phyloP scores from a whole-genome alignment of 2,797 vertebrate species.

The Eleutherodactylus coqui region DNA sequence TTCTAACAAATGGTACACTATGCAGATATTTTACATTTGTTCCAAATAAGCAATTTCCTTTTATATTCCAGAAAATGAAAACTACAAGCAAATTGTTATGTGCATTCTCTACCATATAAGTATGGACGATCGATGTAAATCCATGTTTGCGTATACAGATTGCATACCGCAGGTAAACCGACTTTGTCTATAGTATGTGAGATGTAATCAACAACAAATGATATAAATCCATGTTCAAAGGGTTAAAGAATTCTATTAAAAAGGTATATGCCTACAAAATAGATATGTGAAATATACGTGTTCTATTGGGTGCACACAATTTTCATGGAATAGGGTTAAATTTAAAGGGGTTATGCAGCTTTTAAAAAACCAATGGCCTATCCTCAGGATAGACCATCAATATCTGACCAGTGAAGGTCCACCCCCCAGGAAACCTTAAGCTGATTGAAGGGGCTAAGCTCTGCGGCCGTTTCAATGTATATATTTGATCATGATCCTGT shows the following conservation, averaged over 20 bases:
- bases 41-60: neutral
- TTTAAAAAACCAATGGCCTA: too few relatives aligned
- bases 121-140: conserved; percentile 90
- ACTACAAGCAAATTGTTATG: conserved; percentile 89
- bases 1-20: conserved; percentile 43
- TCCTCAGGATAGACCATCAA: too few relatives aligned
- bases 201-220: neutral
- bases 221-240: neutral
- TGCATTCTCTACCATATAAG: conserved; percentile 95
- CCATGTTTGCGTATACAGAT: conserved; percentile 92
- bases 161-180: conserved; percentile 90
- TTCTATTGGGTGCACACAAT: too few relatives aligned
- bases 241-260: neutral
- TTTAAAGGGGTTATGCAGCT: too few relatives aligned
- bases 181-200: neutral
- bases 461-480: too few relatives aligned
- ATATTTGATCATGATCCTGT: too few relatives aligned
- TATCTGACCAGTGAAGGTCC: too few relatives aligned
- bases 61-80: conserved; percentile 83
- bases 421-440: too few relatives aligned
- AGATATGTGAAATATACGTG: too few relatives aligned
- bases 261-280: too few relatives aligned
- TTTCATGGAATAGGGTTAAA: too few relatives aligned
- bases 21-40: neutral
- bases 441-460: too few relatives aligned